Conservation (phyloP, 30 jellyfish, hydroid and myxozoan genomes). For the Hydra vulgaris region DNA sequence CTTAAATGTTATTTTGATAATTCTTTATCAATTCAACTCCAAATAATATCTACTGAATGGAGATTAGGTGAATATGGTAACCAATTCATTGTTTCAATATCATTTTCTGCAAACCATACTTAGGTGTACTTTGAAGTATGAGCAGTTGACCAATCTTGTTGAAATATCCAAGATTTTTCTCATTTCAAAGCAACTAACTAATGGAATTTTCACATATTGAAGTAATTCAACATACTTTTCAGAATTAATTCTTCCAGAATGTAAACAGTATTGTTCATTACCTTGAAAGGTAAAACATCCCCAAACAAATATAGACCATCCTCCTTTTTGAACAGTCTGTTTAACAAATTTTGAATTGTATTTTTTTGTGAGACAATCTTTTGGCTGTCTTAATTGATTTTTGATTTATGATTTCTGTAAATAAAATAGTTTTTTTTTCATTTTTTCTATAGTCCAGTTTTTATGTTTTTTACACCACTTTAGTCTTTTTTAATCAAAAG, state of each 20-base stretch:
- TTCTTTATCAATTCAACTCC: not conserved
- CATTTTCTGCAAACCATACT: not conserved
- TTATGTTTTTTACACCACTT: too few species aligned
- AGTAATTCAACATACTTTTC: not conserved
- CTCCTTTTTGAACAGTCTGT: not conserved
- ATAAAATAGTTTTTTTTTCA: too few species aligned
- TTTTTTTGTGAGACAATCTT: constrained; percentile 5
- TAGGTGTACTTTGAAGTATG: not conserved
- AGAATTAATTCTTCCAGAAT: not conserved
- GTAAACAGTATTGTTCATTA: not conserved
- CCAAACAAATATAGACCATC: not conserved
- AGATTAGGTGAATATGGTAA: not conserved
- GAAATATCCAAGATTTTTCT: not conserved
- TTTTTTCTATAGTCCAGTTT: too few species aligned
- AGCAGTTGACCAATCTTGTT: not conserved
- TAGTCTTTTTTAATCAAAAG: too few species aligned
- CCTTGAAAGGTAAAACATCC: not conserved
- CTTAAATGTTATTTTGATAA: not conserved
- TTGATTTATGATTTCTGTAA: too few species aligned
- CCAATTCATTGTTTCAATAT: not conserved
- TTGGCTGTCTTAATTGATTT: not conserved
- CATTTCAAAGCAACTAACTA: not conserved
- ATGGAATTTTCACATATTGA: not conserved
- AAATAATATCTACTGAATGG: not conserved
- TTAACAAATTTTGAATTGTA: not conserved